Base-by-base conservation (phyloP, 2,888 invertebrate species). In the Scaptomyza flava region DNA sequence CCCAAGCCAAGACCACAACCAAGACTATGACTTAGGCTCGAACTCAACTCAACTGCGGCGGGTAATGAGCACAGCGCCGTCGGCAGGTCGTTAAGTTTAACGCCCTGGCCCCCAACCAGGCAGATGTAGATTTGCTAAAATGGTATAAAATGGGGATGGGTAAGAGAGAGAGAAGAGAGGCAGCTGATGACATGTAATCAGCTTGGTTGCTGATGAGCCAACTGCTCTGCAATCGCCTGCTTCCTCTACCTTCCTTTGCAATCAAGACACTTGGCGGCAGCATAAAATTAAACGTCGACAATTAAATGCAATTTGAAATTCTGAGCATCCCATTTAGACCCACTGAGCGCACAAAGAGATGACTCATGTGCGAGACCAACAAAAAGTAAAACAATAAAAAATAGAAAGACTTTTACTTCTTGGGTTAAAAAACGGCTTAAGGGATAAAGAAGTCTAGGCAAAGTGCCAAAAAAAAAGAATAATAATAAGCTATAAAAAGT, bases 271-370 rank as follows among this genome's bases (percentile, higher is more conserved):
- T 76, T 63, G 50, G 66, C 64, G 58, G 66, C 68, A 66, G 66
- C 68, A 68, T 67, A 63, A 78, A 75, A 78, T 75, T 78, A 78
- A 78, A 72, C 53, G 75, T 45, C 60, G 56, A 57, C 75, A 78
- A 75, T 78, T 78, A 78, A 78, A 78, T 75, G 77, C 78, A 78
- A 72, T 72, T 78, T 68, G 68, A 56, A 77, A 65, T 70, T 62
- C 59, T 65, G 61, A 54, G 42, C 54, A 20, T 0, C 12, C 61
- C 60, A 60, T 70, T 69, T 42, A n/a, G 27, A 65, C 52, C 30
- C 46, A 48, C 42, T 41, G 70, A 56, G 61, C 47, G 74, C 60
- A 61, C 34, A 9, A 34, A 45, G 6, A 51, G 52, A 41, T 70
- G 70, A 74, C 38, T 69, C 59, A 41, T 38, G 7, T 3, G 2